Percentiles rank a stretch among this genome's conserved stretches.
These are phyloP conservation scores for Telmatherina bonti DNA, from an alignment of 2,797 vertebrate genomes.

Conservation along the genomic window DNA sequence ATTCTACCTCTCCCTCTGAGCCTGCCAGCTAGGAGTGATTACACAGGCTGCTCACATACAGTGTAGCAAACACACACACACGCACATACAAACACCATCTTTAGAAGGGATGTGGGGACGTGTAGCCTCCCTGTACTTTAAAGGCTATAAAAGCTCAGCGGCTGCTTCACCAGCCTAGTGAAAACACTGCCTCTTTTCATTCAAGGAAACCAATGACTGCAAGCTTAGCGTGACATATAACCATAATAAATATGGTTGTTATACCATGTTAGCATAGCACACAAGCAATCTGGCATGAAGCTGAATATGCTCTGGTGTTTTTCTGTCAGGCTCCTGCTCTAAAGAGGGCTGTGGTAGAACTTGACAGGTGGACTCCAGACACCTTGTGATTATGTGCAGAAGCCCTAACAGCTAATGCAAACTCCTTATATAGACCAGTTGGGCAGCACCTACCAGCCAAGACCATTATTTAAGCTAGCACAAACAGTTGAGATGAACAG, in stretches of 20 bases:
- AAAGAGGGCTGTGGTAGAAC: constrained; percentile 61
- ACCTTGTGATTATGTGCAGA: constrained; percentile 77
- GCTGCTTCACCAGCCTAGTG: constrained; percentile 55
- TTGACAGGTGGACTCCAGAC: constrained; percentile 76
- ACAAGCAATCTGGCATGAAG: constrained; percentile 49
- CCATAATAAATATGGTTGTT: constrained; percentile 66
- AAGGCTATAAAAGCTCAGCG: constrained; percentile 65
- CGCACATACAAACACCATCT: constrained; percentile 32
- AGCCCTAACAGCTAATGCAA: constrained; percentile 35
- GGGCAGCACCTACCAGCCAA: constrained; percentile 25
- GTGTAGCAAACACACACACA: constrained; percentile 44
- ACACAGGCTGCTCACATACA: constrained; percentile 74
- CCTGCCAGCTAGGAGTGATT: constrained; percentile 80
- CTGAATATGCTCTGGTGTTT: constrained; percentile 50
- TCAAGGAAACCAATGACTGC: constrained; percentile 45
- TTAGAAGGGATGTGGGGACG: constrained; percentile 54
- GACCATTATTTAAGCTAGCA: constrained; percentile 30
- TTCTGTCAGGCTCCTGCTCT: constrained; percentile 58
- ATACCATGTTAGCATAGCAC: constrained; percentile 62
- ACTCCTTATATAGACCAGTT: constrained; percentile 68
- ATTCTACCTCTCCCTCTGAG: constrained; percentile 74
- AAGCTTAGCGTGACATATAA: constrained; percentile 59
- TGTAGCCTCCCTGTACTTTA: constrained; percentile 69
- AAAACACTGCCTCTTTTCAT: constrained; percentile 70
- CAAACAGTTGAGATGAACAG: constrained; percentile 50